A percentile compares a stretch with the other conserved stretches of the same genome.
These are phyloP conservation scores for Struthidea cinerea DNA, from an alignment of 2,113 vertebrate species.

Conservation along the genomic window DNA sequence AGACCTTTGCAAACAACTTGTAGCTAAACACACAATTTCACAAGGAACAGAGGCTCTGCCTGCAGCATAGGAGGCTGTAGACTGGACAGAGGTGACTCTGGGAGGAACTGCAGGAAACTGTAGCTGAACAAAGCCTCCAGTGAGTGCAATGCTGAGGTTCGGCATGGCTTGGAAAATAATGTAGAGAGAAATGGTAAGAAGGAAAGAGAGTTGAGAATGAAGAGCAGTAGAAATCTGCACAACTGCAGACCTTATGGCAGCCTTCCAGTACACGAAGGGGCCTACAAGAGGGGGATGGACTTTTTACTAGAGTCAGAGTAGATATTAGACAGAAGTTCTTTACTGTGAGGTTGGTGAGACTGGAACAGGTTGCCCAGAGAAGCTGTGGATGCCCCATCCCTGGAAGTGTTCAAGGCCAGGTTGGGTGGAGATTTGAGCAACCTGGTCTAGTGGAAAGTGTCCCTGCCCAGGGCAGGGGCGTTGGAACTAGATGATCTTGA, in stretches of 20 bases:
- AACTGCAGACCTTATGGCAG: neutral
- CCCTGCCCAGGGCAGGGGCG: fast-evolving
- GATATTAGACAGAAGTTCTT: neutral
- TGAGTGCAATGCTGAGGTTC: neutral
- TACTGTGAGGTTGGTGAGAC: neutral
- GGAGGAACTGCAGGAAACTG: neutral
- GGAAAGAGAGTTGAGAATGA: neutral
- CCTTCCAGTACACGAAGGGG: neutral
- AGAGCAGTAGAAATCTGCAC: neutral
- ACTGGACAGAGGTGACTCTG: neutral
- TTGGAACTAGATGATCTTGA: neutral
- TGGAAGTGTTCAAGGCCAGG: neutral
- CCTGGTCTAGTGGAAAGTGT: neutral
- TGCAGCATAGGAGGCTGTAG: neutral
- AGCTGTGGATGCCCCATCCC: neutral
- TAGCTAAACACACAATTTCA: neutral
- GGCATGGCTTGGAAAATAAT: neutral
- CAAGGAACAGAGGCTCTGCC: neutral
- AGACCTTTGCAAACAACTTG: neutral
- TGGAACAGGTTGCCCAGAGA: neutral
- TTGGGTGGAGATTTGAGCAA: neutral
- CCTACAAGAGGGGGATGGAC: neutral
- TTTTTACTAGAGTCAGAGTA: neutral
- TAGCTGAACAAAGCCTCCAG: neutral
- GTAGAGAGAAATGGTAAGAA: neutral